Conservation (phyloP, 2,113 vertebrate species). For the Thalassarche chlororhynchos region DNA sequence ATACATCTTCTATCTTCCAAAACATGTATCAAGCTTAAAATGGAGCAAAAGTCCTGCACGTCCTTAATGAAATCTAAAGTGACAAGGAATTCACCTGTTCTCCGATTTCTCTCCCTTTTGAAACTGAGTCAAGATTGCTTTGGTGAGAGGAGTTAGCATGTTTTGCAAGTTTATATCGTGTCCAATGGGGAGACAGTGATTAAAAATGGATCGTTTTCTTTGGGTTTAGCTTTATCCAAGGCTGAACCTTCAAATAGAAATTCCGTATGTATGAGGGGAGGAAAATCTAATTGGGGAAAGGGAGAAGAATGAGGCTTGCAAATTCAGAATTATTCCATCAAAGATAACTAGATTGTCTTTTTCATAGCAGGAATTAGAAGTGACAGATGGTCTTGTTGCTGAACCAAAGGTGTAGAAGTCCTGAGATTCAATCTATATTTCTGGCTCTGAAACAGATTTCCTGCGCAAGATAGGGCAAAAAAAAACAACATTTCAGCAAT, state of each 20-base stretch:
- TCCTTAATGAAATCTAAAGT: background rate
- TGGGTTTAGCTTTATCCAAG: background rate
- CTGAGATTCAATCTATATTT: slow-evolving; percentile 21
- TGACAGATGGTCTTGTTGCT: slow-evolving; percentile 48
- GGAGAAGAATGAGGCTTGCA: background rate
- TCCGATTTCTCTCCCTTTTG: background rate
- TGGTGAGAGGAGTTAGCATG: background rate
- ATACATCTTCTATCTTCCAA: background rate
- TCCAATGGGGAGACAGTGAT: background rate
- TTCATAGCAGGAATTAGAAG: slow-evolving; percentile 43
- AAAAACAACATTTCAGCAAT: background rate
- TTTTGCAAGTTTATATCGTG: background rate
- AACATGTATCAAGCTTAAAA: background rate
- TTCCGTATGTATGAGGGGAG: background rate
- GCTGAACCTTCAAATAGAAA: background rate
- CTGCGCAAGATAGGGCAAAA: background rate
- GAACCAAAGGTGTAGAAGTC: slow-evolving; percentile 53
- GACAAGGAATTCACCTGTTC: background rate
- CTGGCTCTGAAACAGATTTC: slow-evolving; percentile 31
- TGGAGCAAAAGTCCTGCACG: background rate
- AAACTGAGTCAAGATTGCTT: background rate
- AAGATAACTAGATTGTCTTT: slow-evolving; percentile 48
- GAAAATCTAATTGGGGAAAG: background rate
- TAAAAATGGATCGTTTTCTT: background rate
- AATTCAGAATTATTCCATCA: slow-evolving; percentile 27